Conservation (phyloP, 2,113 vertebrate genomes). For the Heptranchias perlo region DNA sequence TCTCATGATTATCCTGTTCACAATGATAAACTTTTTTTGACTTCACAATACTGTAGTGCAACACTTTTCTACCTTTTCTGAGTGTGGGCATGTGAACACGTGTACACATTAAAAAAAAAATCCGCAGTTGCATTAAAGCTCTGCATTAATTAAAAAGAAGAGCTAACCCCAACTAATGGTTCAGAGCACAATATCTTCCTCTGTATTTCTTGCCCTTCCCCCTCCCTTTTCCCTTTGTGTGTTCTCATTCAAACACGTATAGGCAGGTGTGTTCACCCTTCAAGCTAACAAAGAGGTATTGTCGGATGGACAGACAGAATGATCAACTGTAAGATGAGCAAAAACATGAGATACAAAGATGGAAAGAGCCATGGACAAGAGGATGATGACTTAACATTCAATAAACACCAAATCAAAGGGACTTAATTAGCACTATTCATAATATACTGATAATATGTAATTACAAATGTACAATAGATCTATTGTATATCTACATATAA, state of each 20-base stretch:
- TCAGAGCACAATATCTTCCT: background rate
- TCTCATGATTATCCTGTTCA: background rate
- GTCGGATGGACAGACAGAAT: background rate
- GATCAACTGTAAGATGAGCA: background rate
- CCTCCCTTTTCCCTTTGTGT: background rate
- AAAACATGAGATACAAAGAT: background rate
- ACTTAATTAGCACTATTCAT: background rate
- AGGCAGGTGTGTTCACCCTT: background rate
- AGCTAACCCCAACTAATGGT: too few relatives aligned
- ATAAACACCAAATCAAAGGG: background rate
- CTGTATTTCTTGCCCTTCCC: background rate
- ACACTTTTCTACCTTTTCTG: background rate
- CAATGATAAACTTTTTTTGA: background rate
- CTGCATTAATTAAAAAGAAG: too few relatives aligned
- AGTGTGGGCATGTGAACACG: background rate
- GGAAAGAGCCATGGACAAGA: background rate
- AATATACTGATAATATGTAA: background rate
- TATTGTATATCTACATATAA: background rate
- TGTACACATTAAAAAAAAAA: background rate
- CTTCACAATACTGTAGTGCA: background rate
- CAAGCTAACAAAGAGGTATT: background rate
- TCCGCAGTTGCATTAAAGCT: background rate
- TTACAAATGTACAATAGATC: background rate
- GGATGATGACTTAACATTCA: background rate
- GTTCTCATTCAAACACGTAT: background rate